phyloP scores from a whole-genome alignment of 2,797 vertebrate species.

The Pampus argenteus region DNA sequence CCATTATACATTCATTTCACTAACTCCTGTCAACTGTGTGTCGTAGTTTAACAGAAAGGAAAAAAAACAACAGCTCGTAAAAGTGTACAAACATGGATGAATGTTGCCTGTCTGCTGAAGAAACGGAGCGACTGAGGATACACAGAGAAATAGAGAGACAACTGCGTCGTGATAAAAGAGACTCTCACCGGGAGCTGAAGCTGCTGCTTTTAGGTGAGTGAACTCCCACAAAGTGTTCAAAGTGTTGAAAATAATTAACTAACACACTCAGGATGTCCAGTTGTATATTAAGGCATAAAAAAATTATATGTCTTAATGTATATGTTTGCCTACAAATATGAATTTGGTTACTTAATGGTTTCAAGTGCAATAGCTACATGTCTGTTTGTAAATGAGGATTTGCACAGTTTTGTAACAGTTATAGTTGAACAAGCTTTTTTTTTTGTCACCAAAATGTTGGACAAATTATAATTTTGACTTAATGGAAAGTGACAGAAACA shows the following conservation, averaged over 20 bases:
- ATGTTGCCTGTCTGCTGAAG: constrained; percentile 85
- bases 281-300: background rate
- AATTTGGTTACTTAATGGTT: no score
- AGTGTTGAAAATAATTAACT: background rate
- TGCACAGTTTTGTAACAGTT: no score
- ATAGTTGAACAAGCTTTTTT: no score
- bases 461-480: no score
- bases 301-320: no score
- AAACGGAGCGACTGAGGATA: constrained; percentile 82
- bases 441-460: no score
- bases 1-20: constrained; percentile 11
- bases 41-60: background rate
- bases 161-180: constrained; percentile 83
- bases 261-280: background rate
- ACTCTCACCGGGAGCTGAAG: constrained; percentile 84
- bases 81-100: constrained; percentile 72
- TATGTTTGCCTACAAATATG: no score
- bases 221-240: background rate
- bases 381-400: no score
- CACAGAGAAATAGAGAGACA: constrained; percentile 88
- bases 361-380: no score
- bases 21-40: background rate
- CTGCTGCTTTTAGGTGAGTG: constrained; percentile 91
- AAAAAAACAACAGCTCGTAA: background rate
- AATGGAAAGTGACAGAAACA: no score